A percentile compares a stretch with the other conserved stretches of the same genome.
These are phyloP conservation scores for Formica exsecta DNA, from an alignment of 1,140 invertebrate species.

Conservation along the genomic window DNA sequence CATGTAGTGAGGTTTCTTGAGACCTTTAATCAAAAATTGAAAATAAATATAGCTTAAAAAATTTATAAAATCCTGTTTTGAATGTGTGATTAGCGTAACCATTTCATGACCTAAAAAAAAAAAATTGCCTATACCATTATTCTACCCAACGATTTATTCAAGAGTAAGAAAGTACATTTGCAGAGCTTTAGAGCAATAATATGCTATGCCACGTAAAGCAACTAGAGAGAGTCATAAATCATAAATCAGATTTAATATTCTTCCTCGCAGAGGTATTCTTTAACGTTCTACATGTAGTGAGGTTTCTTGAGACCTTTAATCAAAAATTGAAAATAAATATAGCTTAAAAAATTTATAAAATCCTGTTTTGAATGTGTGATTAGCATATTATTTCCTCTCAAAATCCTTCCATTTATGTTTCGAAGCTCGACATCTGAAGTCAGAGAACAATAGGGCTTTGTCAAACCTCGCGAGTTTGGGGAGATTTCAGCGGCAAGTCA, in stretches of 20 bases:
- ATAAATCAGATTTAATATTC: conserved; percentile 12
- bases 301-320: conserved; percentile 13
- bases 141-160: neutral
- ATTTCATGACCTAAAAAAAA: no score
- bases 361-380: neutral
- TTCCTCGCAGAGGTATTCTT: neutral
- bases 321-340: conserved; percentile 23
- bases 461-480: conserved; percentile 41
- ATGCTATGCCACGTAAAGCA: neutral
- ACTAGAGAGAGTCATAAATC: neutral
- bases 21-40: conserved; percentile 22
- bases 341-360: neutral
- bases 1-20: neutral
- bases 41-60: conserved; percentile 20
- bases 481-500: conserved; percentile 32
- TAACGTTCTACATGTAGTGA: neutral
- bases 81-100: conserved; percentile 6
- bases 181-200: conserved; percentile 5
- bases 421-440: conserved; percentile 20
- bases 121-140: neutral
- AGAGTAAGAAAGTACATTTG: conserved; percentile 8
- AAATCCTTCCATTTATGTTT: conserved; percentile 39
- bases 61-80: neutral
- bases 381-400: conserved; percentile 14
- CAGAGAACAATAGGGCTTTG: conserved; percentile 50